Evolutionary conservation across 2,888 invertebrate species (phyloP), one percentile per base, ranked within the genome.

Genomic region (Drosophila fulvimacula): DNA sequence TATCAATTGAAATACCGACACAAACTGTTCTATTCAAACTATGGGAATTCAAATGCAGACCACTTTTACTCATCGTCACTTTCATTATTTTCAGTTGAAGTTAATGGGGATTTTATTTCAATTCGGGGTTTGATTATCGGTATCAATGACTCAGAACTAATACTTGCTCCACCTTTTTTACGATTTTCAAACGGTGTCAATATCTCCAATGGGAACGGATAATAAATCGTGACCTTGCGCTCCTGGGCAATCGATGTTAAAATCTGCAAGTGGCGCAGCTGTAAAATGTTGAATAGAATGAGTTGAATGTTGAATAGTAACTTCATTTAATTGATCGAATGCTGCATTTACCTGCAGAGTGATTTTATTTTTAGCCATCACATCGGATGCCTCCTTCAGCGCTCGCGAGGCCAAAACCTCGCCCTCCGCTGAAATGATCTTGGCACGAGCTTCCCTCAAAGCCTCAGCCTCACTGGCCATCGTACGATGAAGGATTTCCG

Each of bases 381-480:
- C 79, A 79, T 91, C 91, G 1, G 91, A 90, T 0, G 91, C 91
- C 30, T 88, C 85, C 34, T 84, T 90, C 0, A 91, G 55, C 0
- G 89, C 79, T 48, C 53, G 65, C 0, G 91, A 88, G 0, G 91
- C 91, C 58, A 67, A 75, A 0, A 82, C 62, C 46, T 91, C 91
- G 5, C 91, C 91, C 53, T 91, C 89, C 0, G 91, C 91, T 0
- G 90, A 84, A 10, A 90, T 90, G 19, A 91, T 79, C 64, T 91
- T 91, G 5, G 91, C 91, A 17, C 90, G 82, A 11, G 91, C 91
- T 36, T 90, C 90, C 11, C 91, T 79, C 1, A 76, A 42, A 1
- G 91, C 91, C 51, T 91, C 91, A 0, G 91, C 91, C 63, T 91
- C 91, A 17, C 88, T 86, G 27, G 90, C 91, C 82, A 91, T 72